phyloP scores from a whole-genome alignment of 2,797 vertebrate species.

The Macrochelys suwanniensis region DNA sequence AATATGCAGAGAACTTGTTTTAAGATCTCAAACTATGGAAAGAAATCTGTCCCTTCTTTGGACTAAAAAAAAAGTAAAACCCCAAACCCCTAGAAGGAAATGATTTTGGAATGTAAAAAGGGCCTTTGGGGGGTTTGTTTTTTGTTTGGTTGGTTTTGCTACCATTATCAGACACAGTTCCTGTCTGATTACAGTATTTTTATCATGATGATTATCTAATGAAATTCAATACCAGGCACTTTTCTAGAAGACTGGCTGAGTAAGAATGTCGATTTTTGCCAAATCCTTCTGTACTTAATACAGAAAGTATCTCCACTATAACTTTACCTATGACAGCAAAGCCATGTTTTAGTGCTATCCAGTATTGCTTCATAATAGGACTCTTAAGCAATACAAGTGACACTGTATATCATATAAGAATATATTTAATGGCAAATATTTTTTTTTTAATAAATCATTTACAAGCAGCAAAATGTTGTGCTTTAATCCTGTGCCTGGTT shows the following conservation, averaged over 20 bases:
- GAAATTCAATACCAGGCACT: neutral
- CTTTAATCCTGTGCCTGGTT: neutral
- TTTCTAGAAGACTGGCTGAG: neutral
- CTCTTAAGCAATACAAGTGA: constrained; percentile 5
- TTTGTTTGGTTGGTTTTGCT: neutral
- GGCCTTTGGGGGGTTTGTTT: neutral
- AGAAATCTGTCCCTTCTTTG: neutral
- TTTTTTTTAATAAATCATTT: constrained; percentile 49
- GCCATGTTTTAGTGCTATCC: neutral
- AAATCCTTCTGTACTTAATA: constrained; percentile 28
- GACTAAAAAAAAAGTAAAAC: neutral
- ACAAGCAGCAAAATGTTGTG: neutral
- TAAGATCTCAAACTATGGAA: neutral
- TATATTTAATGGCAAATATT: constrained; percentile 37
- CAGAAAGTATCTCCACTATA: constrained; percentile 9
- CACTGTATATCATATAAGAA: neutral
- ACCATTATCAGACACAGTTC: constrained; percentile 37
- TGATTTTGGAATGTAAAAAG: neutral
- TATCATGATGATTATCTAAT: neutral
- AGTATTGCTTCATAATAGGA: constrained; percentile 7
- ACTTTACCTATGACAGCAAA: constrained; percentile 7
- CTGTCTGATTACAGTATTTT: constrained; percentile 28
- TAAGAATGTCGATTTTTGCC: neutral
- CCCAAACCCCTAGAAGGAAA: neutral
- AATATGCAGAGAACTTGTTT: neutral